phyloP scores from a whole-genome alignment of 2,113 vertebrate genomes.

The Oceanites oceanicus region DNA sequence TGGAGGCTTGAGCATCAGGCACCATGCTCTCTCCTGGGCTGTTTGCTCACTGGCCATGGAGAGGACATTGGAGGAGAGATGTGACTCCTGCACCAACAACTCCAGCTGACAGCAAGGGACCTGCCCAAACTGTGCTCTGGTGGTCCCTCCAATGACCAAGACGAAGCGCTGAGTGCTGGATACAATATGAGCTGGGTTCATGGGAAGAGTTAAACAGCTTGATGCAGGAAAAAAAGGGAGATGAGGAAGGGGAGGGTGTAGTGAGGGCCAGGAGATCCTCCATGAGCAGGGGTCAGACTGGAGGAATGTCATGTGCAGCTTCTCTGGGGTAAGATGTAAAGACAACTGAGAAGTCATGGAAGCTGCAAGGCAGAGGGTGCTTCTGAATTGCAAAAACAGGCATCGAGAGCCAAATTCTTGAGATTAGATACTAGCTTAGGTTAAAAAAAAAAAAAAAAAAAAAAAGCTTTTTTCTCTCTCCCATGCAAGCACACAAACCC shows the following conservation, averaged over 20 bases:
- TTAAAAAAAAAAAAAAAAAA: not conserved
- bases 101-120: not conserved
- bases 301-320: not conserved
- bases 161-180: not conserved
- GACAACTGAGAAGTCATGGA: not conserved
- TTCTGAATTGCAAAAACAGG: not conserved
- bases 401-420: not conserved
- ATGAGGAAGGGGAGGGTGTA: not conserved
- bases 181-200: not conserved
- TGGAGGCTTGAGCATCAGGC: accelerated
- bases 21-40: not conserved
- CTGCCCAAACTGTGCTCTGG: not conserved
- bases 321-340: not conserved
- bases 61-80: not conserved
- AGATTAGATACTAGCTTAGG: not conserved
- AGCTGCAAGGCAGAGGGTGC: not conserved
- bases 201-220: not conserved
- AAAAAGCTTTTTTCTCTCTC: not conserved
- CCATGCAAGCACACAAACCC: not conserved
- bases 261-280: not conserved
- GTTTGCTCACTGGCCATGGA: not conserved
- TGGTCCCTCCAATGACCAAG: not conserved
- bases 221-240: not conserved
- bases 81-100: not conserved
- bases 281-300: not conserved